phyloP scores from a whole-genome alignment of 2,888 invertebrate species.

The Ectemnius continuus region DNA sequence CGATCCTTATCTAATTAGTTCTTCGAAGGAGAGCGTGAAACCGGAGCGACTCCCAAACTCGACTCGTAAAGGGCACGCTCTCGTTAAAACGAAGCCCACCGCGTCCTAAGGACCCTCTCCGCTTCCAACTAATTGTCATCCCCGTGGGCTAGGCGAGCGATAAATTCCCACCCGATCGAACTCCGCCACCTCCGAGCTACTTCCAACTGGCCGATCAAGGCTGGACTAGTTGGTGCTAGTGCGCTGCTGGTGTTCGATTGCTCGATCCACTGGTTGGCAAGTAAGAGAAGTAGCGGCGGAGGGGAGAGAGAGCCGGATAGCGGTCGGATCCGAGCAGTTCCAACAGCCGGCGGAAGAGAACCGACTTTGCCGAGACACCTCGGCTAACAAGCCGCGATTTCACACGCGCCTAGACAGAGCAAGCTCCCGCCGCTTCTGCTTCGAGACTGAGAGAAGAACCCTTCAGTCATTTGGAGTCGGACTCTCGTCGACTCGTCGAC shows the following conservation, averaged over 20 bases:
- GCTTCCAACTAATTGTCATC: constrained; percentile 54
- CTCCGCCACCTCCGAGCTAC: constrained; percentile 31
- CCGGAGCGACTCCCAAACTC: constrained; percentile 45
- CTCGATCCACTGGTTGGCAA: constrained; percentile 29
- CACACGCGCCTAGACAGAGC: constrained; percentile 45
- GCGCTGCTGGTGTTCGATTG: constrained; percentile 41
- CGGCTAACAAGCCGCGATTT: constrained; percentile 59
- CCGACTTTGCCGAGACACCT: constrained; percentile 45
- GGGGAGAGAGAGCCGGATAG: constrained; percentile 15
- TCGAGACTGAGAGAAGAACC: too few species aligned
- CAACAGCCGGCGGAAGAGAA: constrained; percentile 45
- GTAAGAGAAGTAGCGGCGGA: too few species aligned
- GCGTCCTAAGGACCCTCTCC: constrained; percentile 40
- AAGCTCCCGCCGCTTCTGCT: too few species aligned
- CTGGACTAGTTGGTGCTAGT: constrained; percentile 19
- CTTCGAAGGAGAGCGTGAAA: constrained; percentile 53
- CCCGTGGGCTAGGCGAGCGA: constrained; percentile 37
- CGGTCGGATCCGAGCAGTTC: constrained; percentile 38
- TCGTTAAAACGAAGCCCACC: constrained; percentile 50
- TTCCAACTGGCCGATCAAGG: constrained; percentile 24
- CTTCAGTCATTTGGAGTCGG: too few species aligned
- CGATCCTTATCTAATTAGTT: constrained; percentile 61
- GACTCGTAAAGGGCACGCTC: constrained; percentile 53
- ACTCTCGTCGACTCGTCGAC: too few species aligned
- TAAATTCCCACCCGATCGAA: constrained; percentile 45